Conservation (phyloP, 2,113 vertebrate genomes). For the Gambusia holbrooki region DNA sequence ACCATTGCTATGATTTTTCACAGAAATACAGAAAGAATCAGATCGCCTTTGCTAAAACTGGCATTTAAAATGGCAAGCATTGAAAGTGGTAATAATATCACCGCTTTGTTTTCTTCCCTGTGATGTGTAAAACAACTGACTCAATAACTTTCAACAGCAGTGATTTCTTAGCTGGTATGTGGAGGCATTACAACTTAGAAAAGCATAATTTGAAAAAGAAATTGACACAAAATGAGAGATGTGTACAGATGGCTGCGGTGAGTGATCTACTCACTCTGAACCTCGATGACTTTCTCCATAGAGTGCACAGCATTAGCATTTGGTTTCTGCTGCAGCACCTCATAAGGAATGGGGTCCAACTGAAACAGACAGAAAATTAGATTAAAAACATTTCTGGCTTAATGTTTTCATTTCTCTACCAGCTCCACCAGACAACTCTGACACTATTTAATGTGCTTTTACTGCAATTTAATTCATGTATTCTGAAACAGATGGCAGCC, state of each 20-base stretch:
- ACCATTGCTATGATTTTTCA: too few species aligned
- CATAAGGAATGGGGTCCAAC: conserved; percentile 87
- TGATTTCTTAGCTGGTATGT: neutral
- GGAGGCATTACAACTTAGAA: neutral
- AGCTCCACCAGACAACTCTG: neutral
- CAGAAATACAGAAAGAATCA: neutral
- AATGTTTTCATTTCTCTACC: neutral
- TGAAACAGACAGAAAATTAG: conserved; percentile 41
- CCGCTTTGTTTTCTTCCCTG: neutral
- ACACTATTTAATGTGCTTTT: neutral
- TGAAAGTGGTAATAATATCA: neutral
- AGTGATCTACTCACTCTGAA: conserved; percentile 86
- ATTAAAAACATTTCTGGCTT: neutral
- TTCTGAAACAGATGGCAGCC: conserved; percentile 2
- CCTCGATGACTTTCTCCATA: conserved; percentile 94
- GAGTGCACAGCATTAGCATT: conserved; percentile 90
- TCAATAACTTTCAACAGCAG: neutral
- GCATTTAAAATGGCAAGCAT: neutral
- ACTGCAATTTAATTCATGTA: conserved; percentile 2
- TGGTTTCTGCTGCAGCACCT: conserved; percentile 89
- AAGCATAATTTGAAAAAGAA: neutral
- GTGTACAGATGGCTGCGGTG: neutral
- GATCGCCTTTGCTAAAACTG: neutral
- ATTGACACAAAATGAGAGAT: neutral
- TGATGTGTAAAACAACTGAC: neutral